A percentile compares a stretch with the other conserved stretches of the same genome.
These are phyloP conservation scores for Sciurus carolinensis DNA, from an alignment of 2,797 vertebrate genomes.

Conservation along the genomic window DNA sequence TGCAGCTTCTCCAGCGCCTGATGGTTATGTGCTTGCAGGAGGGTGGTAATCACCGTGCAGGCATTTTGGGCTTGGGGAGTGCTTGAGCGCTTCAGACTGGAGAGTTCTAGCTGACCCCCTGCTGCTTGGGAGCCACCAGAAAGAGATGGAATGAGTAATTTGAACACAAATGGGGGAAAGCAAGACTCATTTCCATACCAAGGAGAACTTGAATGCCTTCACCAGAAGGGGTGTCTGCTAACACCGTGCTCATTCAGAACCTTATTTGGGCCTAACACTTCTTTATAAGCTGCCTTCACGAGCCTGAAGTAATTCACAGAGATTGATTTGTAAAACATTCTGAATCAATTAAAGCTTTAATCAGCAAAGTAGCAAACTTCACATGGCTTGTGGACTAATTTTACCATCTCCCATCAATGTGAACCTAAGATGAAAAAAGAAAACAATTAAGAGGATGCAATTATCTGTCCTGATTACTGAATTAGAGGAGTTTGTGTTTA, in stretches of 20 bases:
- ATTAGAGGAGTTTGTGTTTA: slow-evolving; percentile 87
- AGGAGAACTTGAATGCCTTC: slow-evolving; percentile 70
- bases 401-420: slow-evolving; percentile 87
- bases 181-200: slow-evolving; percentile 44
- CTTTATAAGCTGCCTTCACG: slow-evolving; percentile 79
- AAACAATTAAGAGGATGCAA: slow-evolving; percentile 88
- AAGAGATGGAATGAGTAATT: slow-evolving; percentile 71
- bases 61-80: background rate
- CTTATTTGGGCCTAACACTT: slow-evolving; percentile 69
- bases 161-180: slow-evolving; percentile 63
- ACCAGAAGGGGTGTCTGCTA: slow-evolving; percentile 74
- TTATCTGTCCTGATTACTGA: slow-evolving; percentile 90
- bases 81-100: slow-evolving; percentile 32
- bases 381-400: slow-evolving; percentile 89
- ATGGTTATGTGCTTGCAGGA: background rate
- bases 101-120: slow-evolving; percentile 58
- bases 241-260: slow-evolving; percentile 71
- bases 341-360: slow-evolving; percentile 90
- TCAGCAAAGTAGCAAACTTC: slow-evolving; percentile 89
- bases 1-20: background rate
- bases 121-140: slow-evolving; percentile 71
- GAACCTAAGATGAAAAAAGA: slow-evolving; percentile 87
- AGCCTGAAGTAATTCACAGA: slow-evolving; percentile 86
- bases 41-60: background rate
- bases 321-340: slow-evolving; percentile 90